Percentiles rank a stretch among this genome's conserved stretches.
Evolutionary conservation across 1,140 invertebrate species (phyloP).

Genomic region (Neuroterus valhalla): DNA sequence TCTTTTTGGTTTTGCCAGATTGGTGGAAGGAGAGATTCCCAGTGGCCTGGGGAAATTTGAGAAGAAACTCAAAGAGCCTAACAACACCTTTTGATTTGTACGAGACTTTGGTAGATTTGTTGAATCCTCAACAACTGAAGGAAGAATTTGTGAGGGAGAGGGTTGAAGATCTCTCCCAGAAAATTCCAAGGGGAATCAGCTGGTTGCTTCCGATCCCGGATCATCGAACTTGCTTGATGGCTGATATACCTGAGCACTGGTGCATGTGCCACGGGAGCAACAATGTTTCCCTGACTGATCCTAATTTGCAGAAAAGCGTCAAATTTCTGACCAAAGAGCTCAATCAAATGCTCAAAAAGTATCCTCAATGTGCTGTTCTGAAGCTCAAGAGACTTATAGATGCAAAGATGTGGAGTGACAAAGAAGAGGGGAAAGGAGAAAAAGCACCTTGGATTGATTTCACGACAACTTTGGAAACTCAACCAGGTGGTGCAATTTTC

Average conservation of each 20-base stretch:
- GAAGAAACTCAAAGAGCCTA: constrained; percentile 75
- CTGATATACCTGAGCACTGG: constrained; percentile 87
- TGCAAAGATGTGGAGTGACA: constrained; percentile 74
- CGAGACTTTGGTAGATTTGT: constrained; percentile 80
- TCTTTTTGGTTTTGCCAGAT: constrained; percentile 78
- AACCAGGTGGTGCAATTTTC: constrained; percentile 84
- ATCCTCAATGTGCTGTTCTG: constrained; percentile 78
- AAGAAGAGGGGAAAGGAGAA: constrained; percentile 64
- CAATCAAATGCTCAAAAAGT: constrained; percentile 78
- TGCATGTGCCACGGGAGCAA: constrained; percentile 85
- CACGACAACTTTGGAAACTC: constrained; percentile 80
- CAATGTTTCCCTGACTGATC: constrained; percentile 75
- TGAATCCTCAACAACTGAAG: constrained; percentile 71
- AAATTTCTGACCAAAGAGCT: constrained; percentile 78
- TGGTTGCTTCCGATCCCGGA: constrained; percentile 83
- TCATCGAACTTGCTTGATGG: constrained; percentile 84
- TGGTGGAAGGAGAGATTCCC: constrained; percentile 77
- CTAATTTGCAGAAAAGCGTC: constrained; percentile 73
- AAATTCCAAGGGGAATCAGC: constrained; percentile 80
- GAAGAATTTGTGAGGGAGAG: constrained; percentile 55
- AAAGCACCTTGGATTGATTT: constrained; percentile 77
- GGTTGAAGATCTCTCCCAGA: constrained; percentile 36
- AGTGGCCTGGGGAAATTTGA: constrained; percentile 73
- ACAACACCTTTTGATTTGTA: constrained; percentile 80
- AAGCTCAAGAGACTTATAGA: constrained; percentile 76